Evolutionary conservation across 2,888 invertebrate species (phyloP).

Genomic region (Apamea epomidion): DNA sequence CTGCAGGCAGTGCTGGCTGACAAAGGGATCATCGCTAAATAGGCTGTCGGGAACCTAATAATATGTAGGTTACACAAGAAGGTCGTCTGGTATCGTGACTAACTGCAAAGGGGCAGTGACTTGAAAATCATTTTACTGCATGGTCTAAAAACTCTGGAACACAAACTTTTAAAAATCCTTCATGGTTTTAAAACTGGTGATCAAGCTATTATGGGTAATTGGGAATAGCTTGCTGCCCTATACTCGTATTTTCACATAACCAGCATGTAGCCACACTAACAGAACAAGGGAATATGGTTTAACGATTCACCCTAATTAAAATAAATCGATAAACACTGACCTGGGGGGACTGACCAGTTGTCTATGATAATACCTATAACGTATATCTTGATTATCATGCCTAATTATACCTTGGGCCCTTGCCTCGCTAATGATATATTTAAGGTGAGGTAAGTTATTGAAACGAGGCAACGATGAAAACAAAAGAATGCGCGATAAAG

Average conservation of each 20-base stretch:
- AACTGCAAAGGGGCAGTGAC: neutral
- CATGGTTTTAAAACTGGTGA: neutral
- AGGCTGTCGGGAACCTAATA: neutral
- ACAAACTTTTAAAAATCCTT: neutral
- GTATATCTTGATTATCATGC: neutral
- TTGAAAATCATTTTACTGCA: neutral
- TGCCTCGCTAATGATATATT: neutral
- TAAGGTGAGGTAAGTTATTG: neutral
- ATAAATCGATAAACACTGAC: neutral
- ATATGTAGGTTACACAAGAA: slow-evolving; percentile 1
- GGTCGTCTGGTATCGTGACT: no score
- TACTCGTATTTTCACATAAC: slow-evolving; percentile 5
- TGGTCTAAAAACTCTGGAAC: neutral
- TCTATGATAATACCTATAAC: neutral
- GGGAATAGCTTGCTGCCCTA: neutral
- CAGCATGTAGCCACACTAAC: neutral
- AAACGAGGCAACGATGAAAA: neutral
- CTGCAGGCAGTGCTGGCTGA: neutral
- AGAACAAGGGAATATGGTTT: neutral
- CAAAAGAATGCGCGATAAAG: neutral
- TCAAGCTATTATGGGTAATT: neutral
- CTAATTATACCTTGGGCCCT: neutral
- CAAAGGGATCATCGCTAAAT: neutral
- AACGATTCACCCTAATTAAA: neutral
- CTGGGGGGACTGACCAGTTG: neutral